These are phyloP conservation scores for Acyrthosiphon pisum DNA, from an alignment of 1,140 invertebrate species.

Conservation along the genomic window DNA sequence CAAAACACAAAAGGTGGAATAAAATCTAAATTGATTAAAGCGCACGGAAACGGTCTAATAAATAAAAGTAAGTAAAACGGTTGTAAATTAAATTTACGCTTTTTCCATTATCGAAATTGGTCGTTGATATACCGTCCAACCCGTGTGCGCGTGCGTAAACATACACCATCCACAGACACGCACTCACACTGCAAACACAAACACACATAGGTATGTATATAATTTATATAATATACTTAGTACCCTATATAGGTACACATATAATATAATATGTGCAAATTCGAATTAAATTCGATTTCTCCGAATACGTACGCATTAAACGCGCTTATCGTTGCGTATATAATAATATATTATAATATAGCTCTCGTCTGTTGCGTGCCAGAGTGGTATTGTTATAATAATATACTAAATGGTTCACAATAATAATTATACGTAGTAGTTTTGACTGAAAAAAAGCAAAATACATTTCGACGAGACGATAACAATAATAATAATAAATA, in stretches of 20 bases:
- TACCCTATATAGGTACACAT: not conserved
- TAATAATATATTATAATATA: not conserved
- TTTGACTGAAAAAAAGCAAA: not conserved
- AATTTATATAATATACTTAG: not conserved
- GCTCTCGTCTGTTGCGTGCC: not conserved
- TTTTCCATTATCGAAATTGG: conserved; percentile 42
- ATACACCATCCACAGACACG: not conserved
- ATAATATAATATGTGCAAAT: not conserved
- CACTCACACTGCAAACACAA: not conserved
- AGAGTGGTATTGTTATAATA: not conserved
- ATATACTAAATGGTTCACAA: not conserved
- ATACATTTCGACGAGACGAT: not conserved
- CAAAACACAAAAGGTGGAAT: not conserved
- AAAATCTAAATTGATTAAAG: conserved; percentile 29
- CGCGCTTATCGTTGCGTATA: not conserved
- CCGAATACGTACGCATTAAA: not conserved
- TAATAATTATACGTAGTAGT: not conserved
- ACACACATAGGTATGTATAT: not conserved
- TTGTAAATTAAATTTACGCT: conserved; percentile 36
- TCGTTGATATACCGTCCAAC: not conserved
- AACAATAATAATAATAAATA: not conserved
- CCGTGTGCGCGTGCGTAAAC: not conserved
- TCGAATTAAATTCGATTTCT: conserved; percentile 21
- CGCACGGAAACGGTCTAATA: not conserved
- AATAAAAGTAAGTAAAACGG: conserved; percentile 30